Evolutionary conservation across 2,797 vertebrate genomes (phyloP), one percentile per base, ranked within the genome.

Genomic region (Esox lucius): DNA sequence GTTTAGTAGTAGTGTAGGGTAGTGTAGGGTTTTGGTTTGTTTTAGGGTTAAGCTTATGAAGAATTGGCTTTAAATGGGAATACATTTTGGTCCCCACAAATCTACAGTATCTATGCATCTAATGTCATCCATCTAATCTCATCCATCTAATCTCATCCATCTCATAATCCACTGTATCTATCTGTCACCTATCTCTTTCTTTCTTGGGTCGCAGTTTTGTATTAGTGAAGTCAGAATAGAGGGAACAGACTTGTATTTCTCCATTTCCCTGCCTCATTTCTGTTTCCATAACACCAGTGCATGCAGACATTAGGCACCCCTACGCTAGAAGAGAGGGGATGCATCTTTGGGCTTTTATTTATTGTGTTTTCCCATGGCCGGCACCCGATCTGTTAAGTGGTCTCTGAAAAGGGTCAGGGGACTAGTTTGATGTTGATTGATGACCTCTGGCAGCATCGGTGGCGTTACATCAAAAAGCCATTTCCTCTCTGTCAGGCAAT

Each of bases 401-500:
- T 72, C 75, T 62, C 49, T 49, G 13, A 46, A 68, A 49, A 48
- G 66, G 49, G 77, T 81, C 74, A 76, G 53, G 46, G 73, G 72
- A 65, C 70, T 49, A 65, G 66, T 72, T 67, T 68, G 71, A 51
- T 56, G 70, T 46, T 74, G 76, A 79, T 75, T 62, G 72, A 77
- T 77, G 64, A 51, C 72, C 13, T 19, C 64, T 73, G 65, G 65
- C 71, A 49, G 28, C 53, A 31, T 68, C 42, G 59, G 61, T 53
- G 76, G 28, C 53, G 42, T 75, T 80, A 81, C 80, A 82, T 80
- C 80, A 78, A 80, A 80, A 80, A 80, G 76, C 8, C 74, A 80
- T 81, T 78, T 82, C 64, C 73, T 79, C 31, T 73, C 56, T 75
- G 72, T 70, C 80, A 75, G 74, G 26, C 74, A 46, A 1, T 13